Conservation (phyloP, 2,888 invertebrate genomes). For the Nowickia ferox region DNA sequence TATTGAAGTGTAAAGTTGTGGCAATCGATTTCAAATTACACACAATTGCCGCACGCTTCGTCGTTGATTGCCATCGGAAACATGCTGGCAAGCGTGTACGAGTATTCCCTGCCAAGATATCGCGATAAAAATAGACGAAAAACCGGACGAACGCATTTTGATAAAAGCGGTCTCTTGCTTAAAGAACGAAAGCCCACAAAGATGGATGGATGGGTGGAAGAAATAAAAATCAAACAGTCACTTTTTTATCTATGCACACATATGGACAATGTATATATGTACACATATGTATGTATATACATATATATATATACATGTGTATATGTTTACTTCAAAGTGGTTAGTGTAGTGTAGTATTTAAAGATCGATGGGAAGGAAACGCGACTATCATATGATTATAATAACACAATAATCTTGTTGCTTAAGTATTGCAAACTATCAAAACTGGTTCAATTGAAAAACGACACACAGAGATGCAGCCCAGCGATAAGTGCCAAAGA, state of each 20-base stretch:
- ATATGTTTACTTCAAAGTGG: background rate
- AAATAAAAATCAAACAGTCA: conserved; percentile 10
- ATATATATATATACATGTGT: too few relatives aligned
- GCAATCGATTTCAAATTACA: conserved; percentile 70
- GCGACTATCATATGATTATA: conserved; percentile 64
- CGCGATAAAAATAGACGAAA: conserved; percentile 66
- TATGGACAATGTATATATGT: background rate
- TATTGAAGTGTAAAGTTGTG: conserved; percentile 70
- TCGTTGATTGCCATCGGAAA: conserved; percentile 66
- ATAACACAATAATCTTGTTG: conserved; percentile 42
- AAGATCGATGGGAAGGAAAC: conserved; percentile 70
- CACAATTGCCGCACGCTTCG: conserved; percentile 65
- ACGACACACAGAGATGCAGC: conserved; percentile 49
- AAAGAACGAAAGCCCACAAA: conserved; percentile 28
- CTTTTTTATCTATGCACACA: background rate
- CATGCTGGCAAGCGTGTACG: conserved; percentile 66
- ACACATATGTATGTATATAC: too few relatives aligned
- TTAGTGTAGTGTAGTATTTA: conserved; percentile 11
- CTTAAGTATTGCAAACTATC: conserved; percentile 27
- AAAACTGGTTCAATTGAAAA: conserved; percentile 70
- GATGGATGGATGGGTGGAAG: conserved; percentile 48
- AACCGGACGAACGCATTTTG: conserved; percentile 52
- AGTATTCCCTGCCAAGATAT: conserved; percentile 58
- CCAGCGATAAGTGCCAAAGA: conserved; percentile 55
- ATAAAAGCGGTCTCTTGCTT: conserved; percentile 43